These are phyloP conservation scores for Festucalex cinctus DNA, from an alignment of 2,113 vertebrate species.

Conservation along the genomic window DNA sequence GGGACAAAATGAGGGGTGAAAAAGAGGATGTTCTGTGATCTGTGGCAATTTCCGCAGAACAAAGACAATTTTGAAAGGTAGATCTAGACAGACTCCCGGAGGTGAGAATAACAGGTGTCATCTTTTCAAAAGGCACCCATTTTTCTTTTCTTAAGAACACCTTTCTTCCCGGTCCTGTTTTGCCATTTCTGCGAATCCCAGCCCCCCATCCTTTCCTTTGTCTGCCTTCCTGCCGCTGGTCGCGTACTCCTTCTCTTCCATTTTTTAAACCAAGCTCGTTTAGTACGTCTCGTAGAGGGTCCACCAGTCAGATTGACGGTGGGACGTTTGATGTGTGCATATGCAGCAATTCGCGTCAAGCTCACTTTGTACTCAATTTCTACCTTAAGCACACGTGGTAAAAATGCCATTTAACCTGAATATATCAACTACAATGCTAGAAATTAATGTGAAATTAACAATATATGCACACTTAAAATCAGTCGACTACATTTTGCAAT, in stretches of 20 bases:
- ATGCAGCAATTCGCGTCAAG: not conserved
- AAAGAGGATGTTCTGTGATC: slow-evolving; percentile 38
- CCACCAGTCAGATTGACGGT: slow-evolving; percentile 31
- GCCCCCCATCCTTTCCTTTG: slow-evolving; percentile 54
- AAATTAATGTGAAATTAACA: too few species aligned
- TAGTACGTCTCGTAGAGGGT: slow-evolving; percentile 50
- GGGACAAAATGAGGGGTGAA: slow-evolving; percentile 46
- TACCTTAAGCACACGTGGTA: not conserved
- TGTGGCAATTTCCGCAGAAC: slow-evolving; percentile 32
- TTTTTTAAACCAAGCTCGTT: slow-evolving; percentile 26
- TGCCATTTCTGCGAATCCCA: slow-evolving; percentile 13
- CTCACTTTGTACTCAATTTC: slow-evolving; percentile 45
- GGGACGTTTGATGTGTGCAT: slow-evolving; percentile 15
- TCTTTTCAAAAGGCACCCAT: slow-evolving; percentile 25
- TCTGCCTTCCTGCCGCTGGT: slow-evolving; percentile 36
- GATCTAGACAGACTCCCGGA: slow-evolving; percentile 10
- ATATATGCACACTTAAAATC: not conserved
- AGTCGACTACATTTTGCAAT: too few species aligned
- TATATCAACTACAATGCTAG: too few species aligned
- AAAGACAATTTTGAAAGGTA: slow-evolving; percentile 25
- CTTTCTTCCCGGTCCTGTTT: slow-evolving; percentile 9
- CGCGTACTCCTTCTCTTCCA: slow-evolving; percentile 13
- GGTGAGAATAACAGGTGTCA: slow-evolving; percentile 14
- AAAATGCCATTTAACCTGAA: not conserved
- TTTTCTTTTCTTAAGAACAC: slow-evolving; percentile 25